Conservation (phyloP, 92 coral and sea anemone species). For the Actinostola sp. region DNA sequence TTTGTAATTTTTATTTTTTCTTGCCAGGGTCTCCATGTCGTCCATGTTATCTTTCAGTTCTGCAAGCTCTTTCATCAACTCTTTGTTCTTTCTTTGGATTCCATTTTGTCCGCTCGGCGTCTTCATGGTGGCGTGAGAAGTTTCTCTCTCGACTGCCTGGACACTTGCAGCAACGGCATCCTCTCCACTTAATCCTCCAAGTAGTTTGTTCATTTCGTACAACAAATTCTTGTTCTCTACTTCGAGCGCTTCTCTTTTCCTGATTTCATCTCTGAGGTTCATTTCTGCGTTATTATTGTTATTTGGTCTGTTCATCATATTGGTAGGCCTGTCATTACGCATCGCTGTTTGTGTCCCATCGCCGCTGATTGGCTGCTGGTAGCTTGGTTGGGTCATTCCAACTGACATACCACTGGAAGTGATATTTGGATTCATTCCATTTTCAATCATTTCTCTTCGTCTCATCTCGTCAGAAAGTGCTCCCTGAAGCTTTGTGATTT, state of each 20-base stretch:
- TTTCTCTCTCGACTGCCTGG: not conserved
- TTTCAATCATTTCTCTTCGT: conserved; percentile 57
- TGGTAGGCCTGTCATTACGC: conserved; percentile 1
- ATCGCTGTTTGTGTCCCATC: not conserved
- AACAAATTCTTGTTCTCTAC: conserved; percentile 81
- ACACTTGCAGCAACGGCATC: conserved; percentile 29
- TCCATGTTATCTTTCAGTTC: conserved; percentile 72
- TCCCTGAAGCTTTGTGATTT: conserved; percentile 73
- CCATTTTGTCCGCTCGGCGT: conserved; percentile 33
- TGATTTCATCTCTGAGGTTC: conserved; percentile 62
- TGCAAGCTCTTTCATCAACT: conserved; percentile 58
- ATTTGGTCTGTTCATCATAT: conserved; percentile 5
- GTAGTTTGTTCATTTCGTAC: conserved; percentile 72
- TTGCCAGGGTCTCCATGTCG: conserved; percentile 60
- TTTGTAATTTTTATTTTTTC: conserved; percentile 64
- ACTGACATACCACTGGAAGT: not conserved
- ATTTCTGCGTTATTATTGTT: conserved; percentile 31
- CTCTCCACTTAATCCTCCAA: conserved; percentile 37
- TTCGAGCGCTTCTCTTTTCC: conserved; percentile 74
- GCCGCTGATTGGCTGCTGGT: not conserved
- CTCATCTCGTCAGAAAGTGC: conserved; percentile 71
- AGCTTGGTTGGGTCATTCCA: conserved; percentile 3
- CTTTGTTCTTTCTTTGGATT: conserved; percentile 48
- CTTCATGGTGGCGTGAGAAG: conserved; percentile 4
- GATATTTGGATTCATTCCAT: conserved; percentile 12